Conservation (phyloP, 2,113 vertebrate species). For the Callipepla californica region DNA sequence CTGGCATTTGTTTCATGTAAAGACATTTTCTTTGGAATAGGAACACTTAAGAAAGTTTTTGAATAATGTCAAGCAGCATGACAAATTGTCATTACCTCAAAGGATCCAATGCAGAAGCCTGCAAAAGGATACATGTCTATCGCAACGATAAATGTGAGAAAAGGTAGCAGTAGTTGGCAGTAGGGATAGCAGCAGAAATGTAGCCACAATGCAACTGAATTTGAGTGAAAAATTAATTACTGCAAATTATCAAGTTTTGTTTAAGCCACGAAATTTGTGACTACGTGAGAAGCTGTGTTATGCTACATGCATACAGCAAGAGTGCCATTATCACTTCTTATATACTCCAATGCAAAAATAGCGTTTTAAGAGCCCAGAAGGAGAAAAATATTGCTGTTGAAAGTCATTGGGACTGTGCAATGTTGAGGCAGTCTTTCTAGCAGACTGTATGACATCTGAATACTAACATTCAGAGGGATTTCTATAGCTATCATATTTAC, state of each 20-base stretch:
- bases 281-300: background rate
- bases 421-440: background rate
- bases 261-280: background rate
- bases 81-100: background rate
- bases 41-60: background rate
- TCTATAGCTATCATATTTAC: background rate
- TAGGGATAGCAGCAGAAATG: background rate
- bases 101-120: background rate
- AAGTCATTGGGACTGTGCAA: background rate
- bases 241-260: background rate
- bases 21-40: background rate
- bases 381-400: background rate
- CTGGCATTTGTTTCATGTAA: background rate
- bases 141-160: background rate
- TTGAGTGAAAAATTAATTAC: conserved; percentile 42
- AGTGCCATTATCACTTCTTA: background rate
- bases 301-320: background rate
- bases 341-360: background rate
- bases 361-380: background rate
- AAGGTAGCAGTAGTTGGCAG: background rate
- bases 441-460: background rate
- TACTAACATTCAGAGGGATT: background rate
- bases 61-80: background rate
- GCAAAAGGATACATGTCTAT: background rate
- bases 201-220: background rate